These are phyloP conservation scores for Anolis apletophallus DNA, from an alignment of 2,797 vertebrate genomes.

Conservation along the genomic window DNA sequence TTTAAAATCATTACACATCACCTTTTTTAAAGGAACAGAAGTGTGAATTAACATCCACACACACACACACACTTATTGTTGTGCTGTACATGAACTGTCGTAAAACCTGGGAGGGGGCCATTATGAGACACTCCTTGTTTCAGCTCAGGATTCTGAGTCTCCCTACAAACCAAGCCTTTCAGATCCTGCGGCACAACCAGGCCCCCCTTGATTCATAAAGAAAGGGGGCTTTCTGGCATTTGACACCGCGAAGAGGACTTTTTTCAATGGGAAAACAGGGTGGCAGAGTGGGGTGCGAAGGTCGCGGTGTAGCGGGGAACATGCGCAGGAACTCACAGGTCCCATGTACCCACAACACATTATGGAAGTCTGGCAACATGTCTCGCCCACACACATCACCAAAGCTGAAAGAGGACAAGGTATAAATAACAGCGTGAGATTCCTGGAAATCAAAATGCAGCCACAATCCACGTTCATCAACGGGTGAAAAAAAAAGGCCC, in stretches of 20 bases:
- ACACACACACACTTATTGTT: neutral
- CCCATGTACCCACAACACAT: neutral
- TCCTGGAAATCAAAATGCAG: neutral
- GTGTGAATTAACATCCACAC: slow-evolving; percentile 24
- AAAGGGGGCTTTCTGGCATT: neutral
- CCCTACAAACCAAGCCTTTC: neutral
- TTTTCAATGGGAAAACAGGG: neutral
- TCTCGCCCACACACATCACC: neutral
- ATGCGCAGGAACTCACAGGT: neutral
- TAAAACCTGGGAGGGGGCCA: neutral
- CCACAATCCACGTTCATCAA: neutral
- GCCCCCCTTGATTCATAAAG: neutral
- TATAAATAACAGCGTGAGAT: neutral
- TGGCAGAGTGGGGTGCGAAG: neutral
- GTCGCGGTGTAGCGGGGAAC: neutral
- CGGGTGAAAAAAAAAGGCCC: neutral
- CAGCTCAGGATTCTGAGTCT: neutral
- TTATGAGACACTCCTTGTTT: fast-evolving
- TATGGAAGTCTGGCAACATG: neutral
- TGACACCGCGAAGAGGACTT: neutral
- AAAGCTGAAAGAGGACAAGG: neutral
- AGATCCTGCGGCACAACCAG: neutral
- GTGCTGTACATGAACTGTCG: slow-evolving; percentile 24
- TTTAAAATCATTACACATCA: slow-evolving; percentile 35
- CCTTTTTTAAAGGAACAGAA: neutral